phyloP scores from a whole-genome alignment of 2,888 invertebrate species.

The Helicoverpa assulta region DNA sequence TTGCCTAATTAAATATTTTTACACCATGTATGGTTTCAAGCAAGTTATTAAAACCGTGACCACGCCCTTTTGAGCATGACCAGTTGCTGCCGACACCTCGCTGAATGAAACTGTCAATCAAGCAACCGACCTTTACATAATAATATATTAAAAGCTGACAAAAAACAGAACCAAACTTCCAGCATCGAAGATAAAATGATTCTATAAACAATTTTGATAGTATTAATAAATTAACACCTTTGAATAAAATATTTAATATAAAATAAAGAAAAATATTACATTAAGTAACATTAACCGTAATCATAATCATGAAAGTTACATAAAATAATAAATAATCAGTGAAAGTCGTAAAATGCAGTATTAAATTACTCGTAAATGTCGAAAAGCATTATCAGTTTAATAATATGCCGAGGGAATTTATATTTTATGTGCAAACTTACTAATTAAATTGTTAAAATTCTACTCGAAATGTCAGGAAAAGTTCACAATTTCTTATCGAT shows the following conservation, averaged over 20 bases:
- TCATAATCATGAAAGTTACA: slow-evolving; percentile 2
- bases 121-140: slow-evolving; percentile 65
- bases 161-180: slow-evolving; percentile 35
- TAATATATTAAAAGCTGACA: slow-evolving; percentile 28
- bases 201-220: slow-evolving; percentile 33
- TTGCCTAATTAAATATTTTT: slow-evolving; percentile 56
- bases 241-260: neutral
- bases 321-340: slow-evolving; percentile 25
- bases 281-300: slow-evolving; percentile 4
- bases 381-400: slow-evolving; percentile 42
- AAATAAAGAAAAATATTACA: neutral
- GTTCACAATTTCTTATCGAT: slow-evolving; percentile 28
- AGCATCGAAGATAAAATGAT: slow-evolving; percentile 26
- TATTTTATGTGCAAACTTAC: slow-evolving; percentile 15
- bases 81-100: slow-evolving; percentile 63
- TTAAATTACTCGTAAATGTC: slow-evolving; percentile 38
- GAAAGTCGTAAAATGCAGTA: slow-evolving; percentile 24
- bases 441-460: slow-evolving; percentile 41
- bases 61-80: slow-evolving; percentile 58
- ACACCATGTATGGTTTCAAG: slow-evolving; percentile 27
- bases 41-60: slow-evolving; percentile 54
- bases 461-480: slow-evolving; percentile 32
- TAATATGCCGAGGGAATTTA: slow-evolving; percentile 33
- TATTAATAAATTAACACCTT: slow-evolving; percentile 1
- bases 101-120: slow-evolving; percentile 73